These are phyloP conservation scores for Sebastes fasciatus DNA, from an alignment of 2,113 vertebrate genomes.

Conservation along the genomic window DNA sequence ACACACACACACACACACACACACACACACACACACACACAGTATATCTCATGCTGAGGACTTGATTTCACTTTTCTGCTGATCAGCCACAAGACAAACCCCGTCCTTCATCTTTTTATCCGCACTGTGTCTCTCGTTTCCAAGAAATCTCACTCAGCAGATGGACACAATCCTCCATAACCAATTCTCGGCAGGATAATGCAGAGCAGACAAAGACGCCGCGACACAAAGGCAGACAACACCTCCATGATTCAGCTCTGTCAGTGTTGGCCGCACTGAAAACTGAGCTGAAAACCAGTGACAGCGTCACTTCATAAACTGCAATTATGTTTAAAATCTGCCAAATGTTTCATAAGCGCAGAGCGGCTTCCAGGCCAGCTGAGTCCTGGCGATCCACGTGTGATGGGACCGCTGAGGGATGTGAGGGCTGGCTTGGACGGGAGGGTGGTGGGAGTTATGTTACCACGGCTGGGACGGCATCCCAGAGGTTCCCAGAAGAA, in stretches of 20 bases:
- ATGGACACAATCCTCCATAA: conserved; percentile 72
- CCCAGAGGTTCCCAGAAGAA: conserved; percentile 71
- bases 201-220: conserved; percentile 60
- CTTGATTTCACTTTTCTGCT: conserved; percentile 69
- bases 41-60: conserved; percentile 39
- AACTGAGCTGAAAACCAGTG: conserved; percentile 31
- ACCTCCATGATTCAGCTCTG: conserved; percentile 50
- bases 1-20: conserved; percentile 21
- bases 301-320: conserved; percentile 43
- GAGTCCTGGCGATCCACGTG: conserved; percentile 40
- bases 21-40: conserved; percentile 22
- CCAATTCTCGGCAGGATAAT: conserved; percentile 67
- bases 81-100: conserved; percentile 62
- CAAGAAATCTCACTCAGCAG: conserved; percentile 70
- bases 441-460: conserved; percentile 68
- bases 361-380: conserved; percentile 48
- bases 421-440: conserved; percentile 34
- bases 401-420: conserved; percentile 29
- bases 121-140: conserved; percentile 47
- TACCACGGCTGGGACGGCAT: conserved; percentile 67
- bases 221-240: conserved; percentile 43
- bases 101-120: conserved; percentile 51
- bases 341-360: conserved; percentile 54
- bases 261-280: conserved; percentile 23
- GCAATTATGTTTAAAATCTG: conserved; percentile 47